phyloP scores from a whole-genome alignment of 2,888 invertebrate species.

The Dinocampus coccinellae region DNA sequence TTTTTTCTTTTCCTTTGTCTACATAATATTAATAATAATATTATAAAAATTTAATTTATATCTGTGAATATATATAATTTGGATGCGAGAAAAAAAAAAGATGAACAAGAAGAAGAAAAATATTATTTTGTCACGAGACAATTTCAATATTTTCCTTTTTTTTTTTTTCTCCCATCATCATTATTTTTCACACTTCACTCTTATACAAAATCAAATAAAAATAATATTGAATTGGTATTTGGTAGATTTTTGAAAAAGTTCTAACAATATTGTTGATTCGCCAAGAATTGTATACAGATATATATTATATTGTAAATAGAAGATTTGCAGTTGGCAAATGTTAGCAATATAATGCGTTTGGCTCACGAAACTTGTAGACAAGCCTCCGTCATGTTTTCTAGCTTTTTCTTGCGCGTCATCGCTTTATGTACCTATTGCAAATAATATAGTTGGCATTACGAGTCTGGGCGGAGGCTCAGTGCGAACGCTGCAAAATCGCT shows the following conservation, averaged over 20 bases:
- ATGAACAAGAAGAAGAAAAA: no score
- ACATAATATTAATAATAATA: no score
- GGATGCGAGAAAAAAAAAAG: no score
- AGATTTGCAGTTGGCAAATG: slow-evolving; percentile 13
- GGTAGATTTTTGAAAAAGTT: neutral
- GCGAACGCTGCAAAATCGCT: slow-evolving; percentile 15
- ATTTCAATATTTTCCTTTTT: neutral
- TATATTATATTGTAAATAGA: neutral
- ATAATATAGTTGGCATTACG: slow-evolving; percentile 21
- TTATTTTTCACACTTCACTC: neutral
- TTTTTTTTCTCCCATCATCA: neutral
- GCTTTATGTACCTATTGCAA: slow-evolving; percentile 3
- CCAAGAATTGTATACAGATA: neutral
- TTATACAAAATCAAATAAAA: neutral
- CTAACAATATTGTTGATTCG: neutral
- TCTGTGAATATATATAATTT: no score
- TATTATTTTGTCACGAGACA: no score
- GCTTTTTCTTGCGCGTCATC: slow-evolving; percentile 25
- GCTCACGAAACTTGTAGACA: neutral
- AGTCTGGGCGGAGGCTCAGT: neutral
- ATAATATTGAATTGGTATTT: neutral
- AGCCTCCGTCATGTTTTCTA: slow-evolving; percentile 4
- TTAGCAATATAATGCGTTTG: slow-evolving; percentile 19
- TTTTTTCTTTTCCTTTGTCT: no score
- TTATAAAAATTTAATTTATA: no score